Evolutionary conservation across 2,113 vertebrate genomes (phyloP).

Genomic region (Lynx canadensis): DNA sequence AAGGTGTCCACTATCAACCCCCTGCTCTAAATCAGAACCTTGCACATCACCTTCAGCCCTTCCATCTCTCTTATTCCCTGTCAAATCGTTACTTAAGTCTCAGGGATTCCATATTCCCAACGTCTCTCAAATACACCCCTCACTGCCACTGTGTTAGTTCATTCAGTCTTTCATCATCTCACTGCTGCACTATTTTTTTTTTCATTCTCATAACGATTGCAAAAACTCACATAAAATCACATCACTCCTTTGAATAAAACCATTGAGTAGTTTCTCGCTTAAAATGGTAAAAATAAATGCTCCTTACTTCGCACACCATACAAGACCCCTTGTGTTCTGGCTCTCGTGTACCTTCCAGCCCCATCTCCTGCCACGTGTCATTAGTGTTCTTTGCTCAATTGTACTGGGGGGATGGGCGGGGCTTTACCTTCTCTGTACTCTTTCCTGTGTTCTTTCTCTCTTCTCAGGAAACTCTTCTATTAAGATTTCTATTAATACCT

Average conservation of each 20-base stretch:
- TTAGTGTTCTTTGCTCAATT: neutral
- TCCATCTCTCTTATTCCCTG: neutral
- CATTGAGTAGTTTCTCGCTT: neutral
- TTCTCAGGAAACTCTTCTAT: neutral
- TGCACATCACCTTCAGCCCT: neutral
- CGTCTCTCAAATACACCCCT: neutral
- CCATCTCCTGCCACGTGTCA: neutral
- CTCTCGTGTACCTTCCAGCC: neutral
- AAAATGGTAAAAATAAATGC: neutral
- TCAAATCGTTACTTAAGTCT: neutral
- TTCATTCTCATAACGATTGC: neutral
- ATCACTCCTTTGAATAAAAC: neutral
- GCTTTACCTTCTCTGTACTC: neutral
- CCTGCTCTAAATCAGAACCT: neutral
- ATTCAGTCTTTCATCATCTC: neutral
- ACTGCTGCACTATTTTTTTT: neutral
- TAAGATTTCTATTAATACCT: neutral
- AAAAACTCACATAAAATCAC: neutral
- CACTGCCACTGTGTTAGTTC: neutral
- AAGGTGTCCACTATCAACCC: neutral
- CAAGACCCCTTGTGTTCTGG: neutral
- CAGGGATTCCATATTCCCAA: neutral
- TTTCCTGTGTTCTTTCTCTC: neutral
- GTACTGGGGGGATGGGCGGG: neutral
- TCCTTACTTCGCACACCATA: neutral